phyloP scores from a whole-genome alignment of 2,797 vertebrate species.

The Alcedo atthis region DNA sequence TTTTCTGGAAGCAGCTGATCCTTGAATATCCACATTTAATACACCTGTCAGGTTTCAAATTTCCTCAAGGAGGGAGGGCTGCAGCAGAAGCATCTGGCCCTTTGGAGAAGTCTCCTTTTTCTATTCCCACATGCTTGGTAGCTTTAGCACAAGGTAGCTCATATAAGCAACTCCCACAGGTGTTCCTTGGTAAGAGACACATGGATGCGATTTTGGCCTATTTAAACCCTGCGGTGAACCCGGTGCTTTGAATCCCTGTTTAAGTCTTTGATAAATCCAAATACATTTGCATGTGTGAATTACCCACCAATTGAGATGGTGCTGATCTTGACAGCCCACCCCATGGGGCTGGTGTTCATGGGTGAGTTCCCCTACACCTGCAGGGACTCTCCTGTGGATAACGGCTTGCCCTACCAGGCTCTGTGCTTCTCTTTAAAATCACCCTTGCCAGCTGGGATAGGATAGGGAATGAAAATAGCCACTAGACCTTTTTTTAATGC shows the following conservation, averaged over 20 bases:
- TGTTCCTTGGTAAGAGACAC: not conserved
- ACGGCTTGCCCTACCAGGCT: not conserved
- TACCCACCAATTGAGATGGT: not conserved
- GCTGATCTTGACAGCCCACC: not conserved
- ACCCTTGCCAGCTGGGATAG: not conserved
- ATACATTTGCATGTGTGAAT: not conserved
- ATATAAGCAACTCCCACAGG: not conserved
- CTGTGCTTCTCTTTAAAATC: not conserved
- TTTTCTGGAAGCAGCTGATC: not conserved
- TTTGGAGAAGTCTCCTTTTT: not conserved
- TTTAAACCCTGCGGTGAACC: not conserved
- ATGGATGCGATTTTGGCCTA: not conserved
- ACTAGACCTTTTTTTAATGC: not conserved
- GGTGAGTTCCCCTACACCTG: not conserved
- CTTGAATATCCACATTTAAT: not conserved
- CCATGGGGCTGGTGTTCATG: rapidly evolving
- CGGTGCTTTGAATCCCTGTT: not conserved
- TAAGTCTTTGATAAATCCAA: not conserved
- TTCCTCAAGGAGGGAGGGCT: not conserved
- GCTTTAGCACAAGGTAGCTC: not conserved
- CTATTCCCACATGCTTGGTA: not conserved
- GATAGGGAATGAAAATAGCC: not conserved
- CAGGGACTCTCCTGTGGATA: not conserved
- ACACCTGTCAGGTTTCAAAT: not conserved
- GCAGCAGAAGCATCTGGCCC: not conserved